Evolutionary conservation across 2,113 vertebrate species (phyloP).

Genomic region (Nothobranchius kuhntae): DNA sequence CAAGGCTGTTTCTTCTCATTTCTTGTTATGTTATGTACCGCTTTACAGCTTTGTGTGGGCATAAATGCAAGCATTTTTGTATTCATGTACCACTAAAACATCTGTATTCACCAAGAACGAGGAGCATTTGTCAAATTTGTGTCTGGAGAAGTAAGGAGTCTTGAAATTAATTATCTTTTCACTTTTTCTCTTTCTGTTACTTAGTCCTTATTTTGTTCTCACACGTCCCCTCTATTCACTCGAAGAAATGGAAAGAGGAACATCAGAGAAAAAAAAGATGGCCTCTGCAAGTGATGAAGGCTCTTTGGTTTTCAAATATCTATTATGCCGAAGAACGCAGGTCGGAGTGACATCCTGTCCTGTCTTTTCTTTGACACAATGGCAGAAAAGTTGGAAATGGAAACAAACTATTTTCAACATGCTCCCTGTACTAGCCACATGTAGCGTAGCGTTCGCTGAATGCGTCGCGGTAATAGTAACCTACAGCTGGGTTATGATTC

Average conservation of each 20-base stretch:
- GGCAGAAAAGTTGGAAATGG: slow-evolving; percentile 15
- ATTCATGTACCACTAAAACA: slow-evolving; percentile 21
- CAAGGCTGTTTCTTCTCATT: slow-evolving; percentile 80
- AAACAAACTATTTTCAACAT: slow-evolving; percentile 3
- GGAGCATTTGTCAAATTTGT: slow-evolving; percentile 30
- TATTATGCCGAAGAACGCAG: slow-evolving; percentile 18
- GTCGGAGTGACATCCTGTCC: slow-evolving; percentile 38
- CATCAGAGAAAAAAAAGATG: slow-evolving; percentile 23
- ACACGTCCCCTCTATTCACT: slow-evolving; percentile 26
- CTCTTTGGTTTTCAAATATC: slow-evolving; percentile 27
- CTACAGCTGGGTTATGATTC: slow-evolving; percentile 29
- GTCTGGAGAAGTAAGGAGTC: slow-evolving; percentile 17
- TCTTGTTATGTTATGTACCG: slow-evolving; percentile 30
- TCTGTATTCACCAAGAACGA: slow-evolving; percentile 21
- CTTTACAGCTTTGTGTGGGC: slow-evolving; percentile 5
- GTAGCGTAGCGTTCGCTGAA: slow-evolving; percentile 5
- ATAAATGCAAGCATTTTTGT: slow-evolving; percentile 34
- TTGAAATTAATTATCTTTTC: slow-evolving; percentile 38
- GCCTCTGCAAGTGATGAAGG: slow-evolving; percentile 27
- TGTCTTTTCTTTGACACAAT: slow-evolving; percentile 2
- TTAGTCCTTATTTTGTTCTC: slow-evolving; percentile 22
- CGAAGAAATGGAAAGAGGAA: slow-evolving; percentile 21
- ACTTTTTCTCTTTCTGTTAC: neutral
- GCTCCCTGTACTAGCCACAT: slow-evolving; percentile 1
- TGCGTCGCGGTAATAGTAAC: slow-evolving; percentile 26